Percentiles rank a stretch among this genome's conserved stretches.
Evolutionary conservation across 1,140 invertebrate genomes (phyloP).

Genomic region (Trichoplusia ni): DNA sequence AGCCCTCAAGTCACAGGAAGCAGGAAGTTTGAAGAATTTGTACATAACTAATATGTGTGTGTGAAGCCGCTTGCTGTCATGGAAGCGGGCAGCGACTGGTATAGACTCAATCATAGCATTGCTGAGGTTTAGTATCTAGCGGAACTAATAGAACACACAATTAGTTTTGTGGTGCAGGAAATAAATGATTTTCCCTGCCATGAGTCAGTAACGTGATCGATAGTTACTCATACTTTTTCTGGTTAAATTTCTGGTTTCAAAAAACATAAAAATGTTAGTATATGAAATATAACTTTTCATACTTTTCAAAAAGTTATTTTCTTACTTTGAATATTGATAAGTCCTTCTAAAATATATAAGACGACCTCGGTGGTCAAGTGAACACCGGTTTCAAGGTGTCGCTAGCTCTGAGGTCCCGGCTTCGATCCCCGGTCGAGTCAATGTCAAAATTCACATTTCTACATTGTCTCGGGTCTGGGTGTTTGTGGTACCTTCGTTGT

Average conservation of each 20-base stretch:
- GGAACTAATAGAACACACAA: constrained; percentile 70
- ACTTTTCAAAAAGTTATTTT: background rate
- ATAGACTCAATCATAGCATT: constrained; percentile 46
- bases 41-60: constrained; percentile 14
- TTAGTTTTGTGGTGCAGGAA: constrained; percentile 67
- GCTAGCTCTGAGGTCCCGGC: too few relatives aligned
- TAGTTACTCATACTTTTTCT: constrained; percentile 43
- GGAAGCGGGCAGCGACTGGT: constrained; percentile 42
- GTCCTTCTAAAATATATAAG: too few relatives aligned
- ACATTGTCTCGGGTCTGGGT: too few relatives aligned
- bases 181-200: constrained; percentile 61
- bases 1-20: constrained; percentile 31
- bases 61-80: background rate
- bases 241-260: constrained; percentile 13
- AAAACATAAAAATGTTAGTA: constrained; percentile 2
- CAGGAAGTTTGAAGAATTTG: constrained; percentile 35
- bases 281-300: constrained; percentile 12
- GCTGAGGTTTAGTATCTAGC: constrained; percentile 54
- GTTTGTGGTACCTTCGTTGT: too few relatives aligned
- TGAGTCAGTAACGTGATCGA: constrained; percentile 59
- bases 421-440: too few relatives aligned
- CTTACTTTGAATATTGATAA: too few relatives aligned
- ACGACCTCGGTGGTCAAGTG: too few relatives aligned
- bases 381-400: too few relatives aligned
- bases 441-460: too few relatives aligned